Evolutionary conservation across 1,140 invertebrate genomes (phyloP).

Genomic region (Wasmannia auropunctata): DNA sequence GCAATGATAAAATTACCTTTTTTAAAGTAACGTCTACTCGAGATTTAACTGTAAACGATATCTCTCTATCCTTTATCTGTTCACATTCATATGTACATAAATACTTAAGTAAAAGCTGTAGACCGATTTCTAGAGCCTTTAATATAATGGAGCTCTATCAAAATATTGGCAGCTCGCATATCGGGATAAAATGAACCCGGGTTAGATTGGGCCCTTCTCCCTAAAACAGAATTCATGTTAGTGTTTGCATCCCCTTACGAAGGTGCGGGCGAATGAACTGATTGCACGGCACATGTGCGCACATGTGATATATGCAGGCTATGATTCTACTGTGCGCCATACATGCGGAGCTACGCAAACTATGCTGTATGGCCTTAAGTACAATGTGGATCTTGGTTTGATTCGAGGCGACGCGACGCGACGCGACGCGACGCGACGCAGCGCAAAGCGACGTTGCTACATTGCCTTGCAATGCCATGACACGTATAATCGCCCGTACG

Average conservation of each 20-base stretch:
- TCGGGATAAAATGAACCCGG: not conserved
- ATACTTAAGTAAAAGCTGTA: not conserved
- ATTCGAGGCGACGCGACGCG: constrained; percentile 42
- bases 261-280: constrained; percentile 22
- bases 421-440: constrained; percentile 24
- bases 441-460: constrained; percentile 12
- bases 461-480: constrained; percentile 37
- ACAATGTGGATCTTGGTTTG: constrained; percentile 49
- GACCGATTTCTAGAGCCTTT: not conserved
- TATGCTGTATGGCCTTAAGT: constrained; percentile 39
- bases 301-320: constrained; percentile 36
- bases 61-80: not conserved
- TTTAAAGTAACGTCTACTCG: no score
- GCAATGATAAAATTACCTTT: not conserved
- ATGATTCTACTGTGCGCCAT: constrained; percentile 10
- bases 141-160: no score
- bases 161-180: not conserved
- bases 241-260: not conserved
- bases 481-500: constrained; percentile 33
- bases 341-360: constrained; percentile 6
- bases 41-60: not conserved
- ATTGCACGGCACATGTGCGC: constrained; percentile 3
- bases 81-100: not conserved
- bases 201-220: not conserved
- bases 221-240: not conserved